Evolutionary conservation across 2,113 vertebrate species (phyloP).

Genomic region (Balaeniceps rex): DNA sequence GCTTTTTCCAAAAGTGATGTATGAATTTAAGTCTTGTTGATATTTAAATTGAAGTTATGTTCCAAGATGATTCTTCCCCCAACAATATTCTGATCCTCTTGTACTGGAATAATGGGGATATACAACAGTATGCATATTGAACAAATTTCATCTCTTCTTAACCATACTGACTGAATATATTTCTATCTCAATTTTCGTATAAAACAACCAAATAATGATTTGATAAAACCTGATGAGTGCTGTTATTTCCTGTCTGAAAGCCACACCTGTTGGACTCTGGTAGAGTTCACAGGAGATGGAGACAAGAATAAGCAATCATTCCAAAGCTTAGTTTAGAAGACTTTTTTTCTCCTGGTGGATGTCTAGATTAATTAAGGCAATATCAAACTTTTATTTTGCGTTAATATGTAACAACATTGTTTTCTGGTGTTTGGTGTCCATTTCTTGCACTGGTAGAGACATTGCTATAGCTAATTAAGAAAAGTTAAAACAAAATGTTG

Average conservation of each 20-base stretch:
- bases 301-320: constrained; percentile 10
- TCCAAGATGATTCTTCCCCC: background rate
- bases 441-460: background rate
- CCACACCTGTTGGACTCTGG: constrained; percentile 4
- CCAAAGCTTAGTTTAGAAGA: background rate
- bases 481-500: background rate
- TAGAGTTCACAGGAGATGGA: background rate
- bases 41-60: background rate
- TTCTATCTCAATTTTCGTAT: background rate
- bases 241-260: constrained; percentile 8
- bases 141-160: background rate
- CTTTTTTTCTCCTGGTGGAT: background rate
- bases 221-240: background rate
- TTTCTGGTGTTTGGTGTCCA: background rate
- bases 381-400: background rate
- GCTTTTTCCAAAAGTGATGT: background rate
- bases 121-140: background rate
- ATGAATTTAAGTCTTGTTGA: background rate
- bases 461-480: background rate
- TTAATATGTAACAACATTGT: background rate
- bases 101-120: background rate
- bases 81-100: background rate
- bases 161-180: background rate
- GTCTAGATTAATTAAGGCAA: background rate
- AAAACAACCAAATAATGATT: background rate